phyloP scores from a whole-genome alignment of 1,140 invertebrate genomes.

The Lepidostoma basale region DNA sequence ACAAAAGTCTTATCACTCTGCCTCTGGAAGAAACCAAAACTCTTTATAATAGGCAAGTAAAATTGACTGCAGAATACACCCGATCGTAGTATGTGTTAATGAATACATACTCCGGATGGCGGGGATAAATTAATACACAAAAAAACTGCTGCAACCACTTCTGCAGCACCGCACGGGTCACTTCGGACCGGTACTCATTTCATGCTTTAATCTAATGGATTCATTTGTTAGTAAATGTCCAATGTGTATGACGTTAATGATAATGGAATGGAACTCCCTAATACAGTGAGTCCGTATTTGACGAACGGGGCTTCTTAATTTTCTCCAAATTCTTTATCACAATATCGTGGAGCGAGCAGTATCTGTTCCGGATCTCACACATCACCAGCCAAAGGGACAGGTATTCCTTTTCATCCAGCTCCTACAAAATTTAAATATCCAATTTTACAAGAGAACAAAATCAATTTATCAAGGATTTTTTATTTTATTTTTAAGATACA shows the following conservation, averaged over 20 bases:
- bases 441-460: no score
- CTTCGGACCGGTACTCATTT: not conserved
- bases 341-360: constrained; percentile 94
- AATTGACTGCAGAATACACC: not conserved
- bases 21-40: no score
- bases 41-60: not conserved
- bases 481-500: no score
- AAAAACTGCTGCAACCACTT: not conserved
- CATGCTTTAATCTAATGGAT: constrained; percentile 17
- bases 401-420: constrained; percentile 97
- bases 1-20: no score
- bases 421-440: constrained; percentile 59
- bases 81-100: not conserved
- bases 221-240: constrained; percentile 10
- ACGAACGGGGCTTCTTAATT: constrained; percentile 90
- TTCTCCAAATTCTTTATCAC: constrained; percentile 97
- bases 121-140: constrained; percentile 10
- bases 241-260: constrained; percentile 31
- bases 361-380: constrained; percentile 95
- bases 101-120: not conserved
- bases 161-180: not conserved
- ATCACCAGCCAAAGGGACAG: constrained; percentile 91
- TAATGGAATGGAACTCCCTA: constrained; percentile 58
- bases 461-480: no score
- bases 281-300: constrained; percentile 85